Conservation (phyloP, 1,140 invertebrate genomes). For the Grapholita molesta region DNA sequence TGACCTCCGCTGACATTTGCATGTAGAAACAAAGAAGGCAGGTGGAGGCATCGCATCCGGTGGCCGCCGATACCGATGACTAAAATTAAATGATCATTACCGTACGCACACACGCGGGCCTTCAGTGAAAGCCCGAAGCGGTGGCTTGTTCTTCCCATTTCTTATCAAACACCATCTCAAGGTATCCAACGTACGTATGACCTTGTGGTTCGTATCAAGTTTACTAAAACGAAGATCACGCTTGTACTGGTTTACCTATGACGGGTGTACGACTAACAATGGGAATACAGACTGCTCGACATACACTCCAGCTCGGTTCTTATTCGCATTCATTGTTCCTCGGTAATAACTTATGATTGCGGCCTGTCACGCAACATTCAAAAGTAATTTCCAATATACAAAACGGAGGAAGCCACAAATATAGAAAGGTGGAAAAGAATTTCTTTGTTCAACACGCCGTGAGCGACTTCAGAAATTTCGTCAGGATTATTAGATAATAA, state of each 20-base stretch:
- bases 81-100: slow-evolving; percentile 66
- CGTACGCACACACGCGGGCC: slow-evolving; percentile 44
- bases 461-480: not conserved
- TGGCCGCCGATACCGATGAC: slow-evolving; percentile 49
- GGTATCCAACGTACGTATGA: not conserved
- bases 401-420: slow-evolving; percentile 2
- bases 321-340: slow-evolving; percentile 45
- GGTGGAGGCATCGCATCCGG: slow-evolving; percentile 47
- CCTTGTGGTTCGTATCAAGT: not conserved
- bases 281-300: slow-evolving; percentile 32
- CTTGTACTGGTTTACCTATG: not conserved
- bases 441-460: not conserved
- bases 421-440: not conserved
- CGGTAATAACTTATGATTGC: slow-evolving; percentile 38
- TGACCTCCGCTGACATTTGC: slow-evolving; percentile 75
- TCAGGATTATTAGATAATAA: not conserved
- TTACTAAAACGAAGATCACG: not conserved
- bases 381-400: slow-evolving; percentile 19
- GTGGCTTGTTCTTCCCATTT: not conserved
- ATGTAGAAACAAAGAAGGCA: slow-evolving; percentile 74
- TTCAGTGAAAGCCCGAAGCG: slow-evolving; percentile 43
- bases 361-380: slow-evolving; percentile 44
- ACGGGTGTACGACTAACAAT: not conserved
- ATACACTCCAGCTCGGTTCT: slow-evolving; percentile 44
- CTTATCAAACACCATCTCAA: slow-evolving; percentile 12